Evolutionary conservation across 2,113 vertebrate genomes (phyloP).

Genomic region (Crotalus tigris): DNA sequence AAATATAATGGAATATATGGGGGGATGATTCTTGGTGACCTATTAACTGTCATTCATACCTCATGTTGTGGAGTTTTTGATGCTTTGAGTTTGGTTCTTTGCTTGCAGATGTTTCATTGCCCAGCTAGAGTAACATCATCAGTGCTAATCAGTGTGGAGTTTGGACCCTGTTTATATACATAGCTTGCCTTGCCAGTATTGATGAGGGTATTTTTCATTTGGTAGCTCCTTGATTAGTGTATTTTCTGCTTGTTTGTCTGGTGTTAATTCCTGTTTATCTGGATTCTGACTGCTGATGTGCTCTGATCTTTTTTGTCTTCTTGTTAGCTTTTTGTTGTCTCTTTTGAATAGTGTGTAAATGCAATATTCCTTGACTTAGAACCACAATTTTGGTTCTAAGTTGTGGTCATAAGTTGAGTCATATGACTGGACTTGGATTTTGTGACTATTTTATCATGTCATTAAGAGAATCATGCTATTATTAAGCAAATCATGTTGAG

Average conservation of each 20-base stretch:
- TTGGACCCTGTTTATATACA: not conserved
- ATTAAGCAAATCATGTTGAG: not conserved
- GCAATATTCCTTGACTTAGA: not conserved
- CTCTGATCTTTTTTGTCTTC: not conserved
- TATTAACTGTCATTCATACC: not conserved
- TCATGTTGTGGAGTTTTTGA: not conserved
- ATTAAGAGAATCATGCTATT: not conserved
- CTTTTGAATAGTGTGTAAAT: not conserved
- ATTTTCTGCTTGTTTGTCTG: not conserved
- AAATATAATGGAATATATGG: not conserved
- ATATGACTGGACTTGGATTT: not conserved
- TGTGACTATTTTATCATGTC: not conserved
- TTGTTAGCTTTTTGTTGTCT: not conserved
- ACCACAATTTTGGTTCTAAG: not conserved
- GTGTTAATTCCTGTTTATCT: not conserved
- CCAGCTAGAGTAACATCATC: not conserved
- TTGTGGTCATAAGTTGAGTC: not conserved
- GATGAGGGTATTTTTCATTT: not conserved
- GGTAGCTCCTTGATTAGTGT: not conserved
- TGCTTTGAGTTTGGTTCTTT: not conserved
- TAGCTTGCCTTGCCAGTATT: not conserved
- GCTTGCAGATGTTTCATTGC: not conserved
- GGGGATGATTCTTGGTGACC: not conserved
- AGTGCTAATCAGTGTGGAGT: not conserved
- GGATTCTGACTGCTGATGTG: not conserved